These are phyloP conservation scores for Drosophila prosaltans DNA, from an alignment of 1,140 invertebrate species.

Conservation along the genomic window DNA sequence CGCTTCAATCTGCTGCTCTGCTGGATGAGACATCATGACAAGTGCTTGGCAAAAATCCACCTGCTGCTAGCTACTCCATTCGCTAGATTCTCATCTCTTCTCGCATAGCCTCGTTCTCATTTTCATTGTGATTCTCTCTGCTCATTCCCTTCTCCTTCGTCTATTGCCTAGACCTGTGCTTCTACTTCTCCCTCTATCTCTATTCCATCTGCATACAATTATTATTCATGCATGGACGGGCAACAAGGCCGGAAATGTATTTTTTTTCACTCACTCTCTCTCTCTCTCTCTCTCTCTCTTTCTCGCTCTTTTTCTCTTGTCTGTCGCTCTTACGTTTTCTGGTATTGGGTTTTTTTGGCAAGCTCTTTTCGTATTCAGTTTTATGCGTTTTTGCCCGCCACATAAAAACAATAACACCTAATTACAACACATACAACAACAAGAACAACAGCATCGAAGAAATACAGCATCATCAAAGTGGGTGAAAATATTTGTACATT, in stretches of 20 bases:
- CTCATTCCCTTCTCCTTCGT: too few species aligned
- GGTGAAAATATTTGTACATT: conserved; percentile 57
- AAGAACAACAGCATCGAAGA: conserved; percentile 14
- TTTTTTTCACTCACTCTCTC: conserved; percentile 14
- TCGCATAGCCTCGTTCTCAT: neutral
- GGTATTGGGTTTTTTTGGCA: conserved; percentile 36
- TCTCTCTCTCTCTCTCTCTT: conserved; percentile 2
- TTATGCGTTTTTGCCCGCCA: conserved; percentile 36
- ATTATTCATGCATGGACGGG: conserved; percentile 45
- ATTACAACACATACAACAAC: conserved; percentile 42
- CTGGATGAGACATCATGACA: too few species aligned
- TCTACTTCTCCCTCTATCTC: neutral
- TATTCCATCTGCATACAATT: neutral
- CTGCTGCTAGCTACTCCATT: neutral
- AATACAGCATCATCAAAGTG: neutral
- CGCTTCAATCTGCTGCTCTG: neutral
- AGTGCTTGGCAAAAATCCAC: too few species aligned
- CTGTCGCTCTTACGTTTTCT: conserved; percentile 20
- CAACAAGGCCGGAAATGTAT: conserved; percentile 40
- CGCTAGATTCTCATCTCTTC: too few species aligned
- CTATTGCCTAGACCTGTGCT: neutral
- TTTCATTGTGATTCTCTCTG: neutral
- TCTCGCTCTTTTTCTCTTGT: neutral
- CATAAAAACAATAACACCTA: conserved; percentile 45
- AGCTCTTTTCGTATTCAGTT: conserved; percentile 25